Conservation (phyloP, 2,888 invertebrate genomes). For the Dryobotodes eremita region DNA sequence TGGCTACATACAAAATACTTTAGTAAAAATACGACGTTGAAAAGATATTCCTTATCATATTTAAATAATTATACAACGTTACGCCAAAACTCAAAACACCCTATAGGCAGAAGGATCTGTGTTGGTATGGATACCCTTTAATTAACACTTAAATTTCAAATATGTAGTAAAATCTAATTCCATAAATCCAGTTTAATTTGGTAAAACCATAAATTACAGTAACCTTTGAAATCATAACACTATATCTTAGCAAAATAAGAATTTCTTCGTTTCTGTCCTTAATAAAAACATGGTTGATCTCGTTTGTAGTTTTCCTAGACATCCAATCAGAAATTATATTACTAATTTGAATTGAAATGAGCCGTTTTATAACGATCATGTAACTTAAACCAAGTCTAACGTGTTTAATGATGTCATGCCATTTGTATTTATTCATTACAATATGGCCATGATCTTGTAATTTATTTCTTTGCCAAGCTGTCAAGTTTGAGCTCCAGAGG, state of each 20-base stretch:
- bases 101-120: not conserved
- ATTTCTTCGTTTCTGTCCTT: not conserved
- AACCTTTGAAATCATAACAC: not conserved
- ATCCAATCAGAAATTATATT: conserved; percentile 18
- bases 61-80: not conserved
- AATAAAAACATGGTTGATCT: not conserved
- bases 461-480: not conserved
- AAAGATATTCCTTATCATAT: not conserved
- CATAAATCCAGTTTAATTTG: not conserved
- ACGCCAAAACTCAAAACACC: not conserved
- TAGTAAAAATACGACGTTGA: not conserved
- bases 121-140: not conserved
- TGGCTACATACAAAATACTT: conserved; percentile 2
- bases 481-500: not conserved
- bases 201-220: not conserved
- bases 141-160: conserved; percentile 1
- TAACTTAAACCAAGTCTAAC: conserved; percentile 33
- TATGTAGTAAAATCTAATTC: not conserved
- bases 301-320: conserved; percentile 19
- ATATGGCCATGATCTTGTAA: conserved; percentile 21
- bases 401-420: conserved; percentile 42
- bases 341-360: conserved; percentile 47
- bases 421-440: conserved; percentile 32
- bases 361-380: conserved; percentile 36
- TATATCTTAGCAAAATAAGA: not conserved